phyloP scores from a whole-genome alignment of 2,113 vertebrate genomes.

The Cottus gobio region DNA sequence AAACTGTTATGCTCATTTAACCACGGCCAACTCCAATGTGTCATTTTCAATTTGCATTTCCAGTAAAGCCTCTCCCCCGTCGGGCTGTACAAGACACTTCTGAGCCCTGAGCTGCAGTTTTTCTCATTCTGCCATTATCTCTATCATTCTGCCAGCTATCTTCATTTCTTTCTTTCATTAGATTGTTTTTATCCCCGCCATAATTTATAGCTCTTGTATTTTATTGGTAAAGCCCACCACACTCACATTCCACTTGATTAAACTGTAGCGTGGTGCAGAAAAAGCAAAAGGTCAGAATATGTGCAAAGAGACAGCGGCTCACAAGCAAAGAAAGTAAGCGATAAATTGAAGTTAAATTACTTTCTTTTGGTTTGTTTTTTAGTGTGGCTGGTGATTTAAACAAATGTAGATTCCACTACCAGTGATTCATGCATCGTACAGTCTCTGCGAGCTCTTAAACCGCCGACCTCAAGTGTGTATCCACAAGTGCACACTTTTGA shows the following conservation, averaged over 20 bases:
- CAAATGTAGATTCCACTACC: conserved; percentile 28
- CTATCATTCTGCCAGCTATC: conserved; percentile 38
- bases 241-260: conserved; percentile 59
- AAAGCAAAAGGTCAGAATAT: conserved; percentile 62
- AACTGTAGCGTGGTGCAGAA: conserved; percentile 50
- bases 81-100: neutral
- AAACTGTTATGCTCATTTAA: conserved; percentile 42
- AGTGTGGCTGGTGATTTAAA: conserved; percentile 6
- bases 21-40: conserved; percentile 36
- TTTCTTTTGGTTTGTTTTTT: conserved; percentile 6
- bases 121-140: conserved; percentile 30
- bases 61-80: conserved; percentile 51
- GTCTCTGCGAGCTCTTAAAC: conserved; percentile 9
- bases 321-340: conserved; percentile 32
- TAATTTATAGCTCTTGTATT: conserved; percentile 62
- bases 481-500: conserved; percentile 32
- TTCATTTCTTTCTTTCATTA: conserved; percentile 53
- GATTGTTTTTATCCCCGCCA: conserved; percentile 54
- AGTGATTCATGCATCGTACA: conserved; percentile 27
- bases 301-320: conserved; percentile 25
- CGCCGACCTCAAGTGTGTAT: neutral
- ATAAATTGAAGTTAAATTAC: conserved; percentile 39
- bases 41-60: conserved; percentile 61
- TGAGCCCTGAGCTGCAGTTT: conserved; percentile 21
- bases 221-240: conserved; percentile 57